Conservation (phyloP, 2,797 vertebrate genomes). For the Takifugu ocellatus region DNA sequence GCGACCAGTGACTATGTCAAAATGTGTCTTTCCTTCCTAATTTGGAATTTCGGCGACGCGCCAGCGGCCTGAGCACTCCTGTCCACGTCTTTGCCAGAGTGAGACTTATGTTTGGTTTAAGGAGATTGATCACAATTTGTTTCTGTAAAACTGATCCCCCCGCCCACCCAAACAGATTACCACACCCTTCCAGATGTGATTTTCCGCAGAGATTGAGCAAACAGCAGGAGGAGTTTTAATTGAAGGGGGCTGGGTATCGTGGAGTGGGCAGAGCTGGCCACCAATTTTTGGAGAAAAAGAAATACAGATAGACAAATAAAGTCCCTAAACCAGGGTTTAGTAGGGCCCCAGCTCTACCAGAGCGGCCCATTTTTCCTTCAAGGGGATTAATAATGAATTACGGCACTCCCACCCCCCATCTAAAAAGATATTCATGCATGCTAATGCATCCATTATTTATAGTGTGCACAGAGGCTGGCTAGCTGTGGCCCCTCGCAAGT, state of each 20-base stretch:
- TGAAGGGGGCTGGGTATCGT: conserved; percentile 21
- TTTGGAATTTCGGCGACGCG: conserved; percentile 15
- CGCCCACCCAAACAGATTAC: conserved; percentile 45
- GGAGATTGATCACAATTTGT: conserved; percentile 21
- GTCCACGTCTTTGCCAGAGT: conserved; percentile 14
- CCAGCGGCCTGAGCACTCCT: neutral
- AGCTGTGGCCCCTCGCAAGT: conserved; percentile 69
- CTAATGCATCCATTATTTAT: conserved; percentile 85
- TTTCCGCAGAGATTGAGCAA: conserved; percentile 41
- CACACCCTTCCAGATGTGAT: conserved; percentile 56
- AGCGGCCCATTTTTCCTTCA: conserved; percentile 67
- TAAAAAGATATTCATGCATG: conserved; percentile 81
- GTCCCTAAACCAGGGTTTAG: conserved; percentile 68
- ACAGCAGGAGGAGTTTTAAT: conserved; percentile 37
- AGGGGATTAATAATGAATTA: conserved; percentile 85
- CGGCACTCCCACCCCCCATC: conserved; percentile 58
- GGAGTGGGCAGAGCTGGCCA: conserved; percentile 35
- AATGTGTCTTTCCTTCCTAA: conserved; percentile 7
- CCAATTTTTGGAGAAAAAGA: conserved; percentile 34
- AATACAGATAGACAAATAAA: conserved; percentile 38
- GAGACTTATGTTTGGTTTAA: conserved; percentile 21
- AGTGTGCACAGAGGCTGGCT: conserved; percentile 65
- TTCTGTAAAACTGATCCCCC: neutral
- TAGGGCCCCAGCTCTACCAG: conserved; percentile 46
- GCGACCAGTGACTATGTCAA: conserved; percentile 6